Conservation (phyloP, 2,888 invertebrate genomes). For the Poecilus cupreus region DNA sequence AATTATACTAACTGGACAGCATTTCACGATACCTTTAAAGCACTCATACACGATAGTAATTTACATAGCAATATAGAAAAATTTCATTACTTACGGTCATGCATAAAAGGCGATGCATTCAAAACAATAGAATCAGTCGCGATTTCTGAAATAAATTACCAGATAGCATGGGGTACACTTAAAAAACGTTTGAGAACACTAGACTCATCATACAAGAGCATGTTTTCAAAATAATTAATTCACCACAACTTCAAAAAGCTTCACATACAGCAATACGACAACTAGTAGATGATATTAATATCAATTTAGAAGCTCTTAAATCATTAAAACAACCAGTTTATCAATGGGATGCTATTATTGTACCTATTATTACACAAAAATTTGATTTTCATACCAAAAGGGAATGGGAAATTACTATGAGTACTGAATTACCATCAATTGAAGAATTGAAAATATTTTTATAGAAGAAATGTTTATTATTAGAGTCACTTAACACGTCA, state of each 20-base stretch:
- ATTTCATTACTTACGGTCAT: conserved; percentile 39
- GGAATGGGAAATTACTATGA: conserved; percentile 61
- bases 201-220: conserved; percentile 59
- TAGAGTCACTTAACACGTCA: background rate
- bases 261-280: conserved; percentile 9
- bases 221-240: conserved; percentile 57
- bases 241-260: background rate
- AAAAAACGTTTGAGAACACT: too few species aligned
- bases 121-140: conserved; percentile 46
- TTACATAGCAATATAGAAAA: background rate
- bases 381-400: conserved; percentile 62
- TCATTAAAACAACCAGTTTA: conserved; percentile 61
- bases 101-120: conserved; percentile 29
- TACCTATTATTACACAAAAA: conserved; percentile 62
- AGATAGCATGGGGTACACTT: conserved; percentile 61
- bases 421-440: background rate
- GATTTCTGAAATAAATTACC: conserved; percentile 57
- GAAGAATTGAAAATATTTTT: conserved; percentile 39
- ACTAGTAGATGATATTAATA: conserved; percentile 35
- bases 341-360: conserved; percentile 63
- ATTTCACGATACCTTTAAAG: background rate
- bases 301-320: conserved; percentile 29
- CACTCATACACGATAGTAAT: background rate
- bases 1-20: background rate
- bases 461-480: background rate